These are phyloP conservation scores for Amiota mariae DNA, from an alignment of 2,888 invertebrate genomes.

Conservation along the genomic window DNA sequence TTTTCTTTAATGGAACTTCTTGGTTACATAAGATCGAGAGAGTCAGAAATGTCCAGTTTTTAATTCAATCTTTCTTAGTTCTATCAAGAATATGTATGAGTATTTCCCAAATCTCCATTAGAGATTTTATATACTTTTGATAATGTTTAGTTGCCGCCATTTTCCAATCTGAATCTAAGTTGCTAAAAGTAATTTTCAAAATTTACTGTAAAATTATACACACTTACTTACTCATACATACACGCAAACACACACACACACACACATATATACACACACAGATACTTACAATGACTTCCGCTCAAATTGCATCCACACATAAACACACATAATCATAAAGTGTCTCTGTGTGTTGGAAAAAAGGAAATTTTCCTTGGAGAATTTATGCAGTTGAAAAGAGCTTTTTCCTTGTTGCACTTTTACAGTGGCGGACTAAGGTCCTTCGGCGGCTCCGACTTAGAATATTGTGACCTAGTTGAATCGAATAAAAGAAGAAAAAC, in stretches of 20 bases:
- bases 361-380: slow-evolving; percentile 59
- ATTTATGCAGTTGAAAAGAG: slow-evolving; percentile 62
- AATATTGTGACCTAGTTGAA: too few species aligned
- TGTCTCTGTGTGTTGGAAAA: slow-evolving; percentile 47
- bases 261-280: background rate
- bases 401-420: slow-evolving; percentile 56
- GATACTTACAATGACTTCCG: background rate
- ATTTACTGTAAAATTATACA: slow-evolving; percentile 38
- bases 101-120: background rate
- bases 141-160: background rate
- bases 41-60: too few species aligned
- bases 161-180: background rate
- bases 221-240: background rate
- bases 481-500: too few species aligned
- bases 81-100: background rate
- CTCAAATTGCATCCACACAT: background rate
- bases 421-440: too few species aligned
- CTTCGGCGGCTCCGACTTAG: too few species aligned
- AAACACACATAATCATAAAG: slow-evolving; percentile 61
- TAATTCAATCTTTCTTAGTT: too few species aligned
- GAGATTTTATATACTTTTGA: slow-evolving; percentile 13
- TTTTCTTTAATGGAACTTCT: too few species aligned
- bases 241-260: background rate
- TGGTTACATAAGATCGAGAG: too few species aligned
- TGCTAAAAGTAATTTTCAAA: background rate